A percentile compares a stretch with the other conserved stretches of the same genome.
Conservation (phyloP, 1,140 invertebrate genomes). For the Paraescarpia echinospica region DNA sequence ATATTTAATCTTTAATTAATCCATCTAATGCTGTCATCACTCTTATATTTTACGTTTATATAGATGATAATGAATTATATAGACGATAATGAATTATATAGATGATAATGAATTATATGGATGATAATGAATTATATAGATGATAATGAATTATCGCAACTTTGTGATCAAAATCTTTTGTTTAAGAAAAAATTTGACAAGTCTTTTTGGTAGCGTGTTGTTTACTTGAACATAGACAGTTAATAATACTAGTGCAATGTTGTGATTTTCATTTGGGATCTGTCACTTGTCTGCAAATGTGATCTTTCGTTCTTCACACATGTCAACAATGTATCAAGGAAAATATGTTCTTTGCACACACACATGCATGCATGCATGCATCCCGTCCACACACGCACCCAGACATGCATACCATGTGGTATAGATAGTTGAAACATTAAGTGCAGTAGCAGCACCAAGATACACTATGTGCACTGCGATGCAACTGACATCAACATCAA, state of each 20-base stretch:
- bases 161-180: too few species aligned
- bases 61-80: too few species aligned
- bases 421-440: neutral
- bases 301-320: neutral
- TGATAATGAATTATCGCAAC: too few species aligned
- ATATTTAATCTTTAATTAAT: neutral
- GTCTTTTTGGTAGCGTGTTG: neutral
- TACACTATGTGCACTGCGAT: neutral
- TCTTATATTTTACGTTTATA: too few species aligned
- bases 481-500: neutral
- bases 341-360: neutral
- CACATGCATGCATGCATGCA: too few species aligned
- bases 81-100: too few species aligned
- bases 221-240: neutral
- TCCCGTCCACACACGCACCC: neutral
- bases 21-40: too few species aligned
- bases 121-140: too few species aligned
- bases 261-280: neutral
- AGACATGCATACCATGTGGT: neutral
- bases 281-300: neutral
- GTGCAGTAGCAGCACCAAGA: neutral
- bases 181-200: too few species aligned
- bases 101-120: too few species aligned
- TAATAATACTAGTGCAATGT: neutral
- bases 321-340: neutral